A percentile compares a stretch with the other conserved stretches of the same genome.
These are phyloP conservation scores for Trinorchestia longiramus DNA, from an alignment of 1,140 invertebrate species.

Conservation along the genomic window DNA sequence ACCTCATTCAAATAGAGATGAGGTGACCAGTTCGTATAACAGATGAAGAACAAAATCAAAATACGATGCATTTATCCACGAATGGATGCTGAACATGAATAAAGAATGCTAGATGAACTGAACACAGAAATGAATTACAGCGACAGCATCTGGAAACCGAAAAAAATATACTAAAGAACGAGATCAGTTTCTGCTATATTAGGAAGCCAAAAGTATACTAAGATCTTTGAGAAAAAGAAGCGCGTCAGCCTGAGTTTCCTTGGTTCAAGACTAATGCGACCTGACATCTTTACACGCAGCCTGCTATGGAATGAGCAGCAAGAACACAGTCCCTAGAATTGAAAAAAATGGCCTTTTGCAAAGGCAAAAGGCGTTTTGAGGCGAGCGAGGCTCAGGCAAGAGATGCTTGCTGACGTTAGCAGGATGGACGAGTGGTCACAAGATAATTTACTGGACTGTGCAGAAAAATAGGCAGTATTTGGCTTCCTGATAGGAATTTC, in stretches of 20 bases:
- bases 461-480: not conserved
- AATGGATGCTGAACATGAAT: too few species aligned
- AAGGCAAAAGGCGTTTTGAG: not conserved
- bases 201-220: not conserved
- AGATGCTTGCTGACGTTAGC: not conserved
- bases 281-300: constrained; percentile 28
- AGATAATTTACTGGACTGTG: not conserved
- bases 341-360: not conserved
- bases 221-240: not conserved
- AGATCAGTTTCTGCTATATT: not conserved
- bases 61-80: too few species aligned
- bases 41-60: not conserved
- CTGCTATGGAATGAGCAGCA: not conserved
- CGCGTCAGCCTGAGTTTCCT: not conserved
- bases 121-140: not conserved
- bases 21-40: too few species aligned
- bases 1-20: too few species aligned
- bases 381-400: not conserved
- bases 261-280: not conserved
- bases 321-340: constrained; percentile 1
- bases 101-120: too few species aligned
- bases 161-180: not conserved
- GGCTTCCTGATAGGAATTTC: not conserved
- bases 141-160: not conserved
- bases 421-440: not conserved